phyloP scores from a whole-genome alignment of 2,113 vertebrate genomes.

The Psophia crepitans region DNA sequence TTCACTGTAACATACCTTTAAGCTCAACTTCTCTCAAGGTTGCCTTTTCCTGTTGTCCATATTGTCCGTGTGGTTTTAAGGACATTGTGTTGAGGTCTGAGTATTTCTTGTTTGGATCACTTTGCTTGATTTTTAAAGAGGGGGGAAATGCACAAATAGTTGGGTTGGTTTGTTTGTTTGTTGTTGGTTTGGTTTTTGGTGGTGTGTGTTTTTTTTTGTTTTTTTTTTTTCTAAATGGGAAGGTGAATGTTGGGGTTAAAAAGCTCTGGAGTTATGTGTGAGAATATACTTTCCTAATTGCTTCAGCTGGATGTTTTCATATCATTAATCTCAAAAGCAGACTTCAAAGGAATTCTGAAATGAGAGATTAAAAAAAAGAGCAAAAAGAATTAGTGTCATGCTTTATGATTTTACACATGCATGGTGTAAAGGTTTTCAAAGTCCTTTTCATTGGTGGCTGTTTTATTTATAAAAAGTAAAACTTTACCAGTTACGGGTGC shows the following conservation, averaged over 20 bases:
- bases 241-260: not conserved
- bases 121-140: not conserved
- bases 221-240: not conserved
- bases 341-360: constrained; percentile 44
- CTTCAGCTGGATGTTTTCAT: constrained; percentile 6
- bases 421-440: not conserved
- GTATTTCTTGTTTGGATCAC: not conserved
- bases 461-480: not conserved
- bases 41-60: not conserved
- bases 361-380: constrained; percentile 19
- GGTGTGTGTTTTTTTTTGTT: too few species aligned
- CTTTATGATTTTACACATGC: constrained; percentile 1
- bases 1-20: not conserved
- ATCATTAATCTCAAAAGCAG: constrained; percentile 13
- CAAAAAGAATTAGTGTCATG: constrained; percentile 33
- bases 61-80: not conserved
- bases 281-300: constrained; percentile 23
- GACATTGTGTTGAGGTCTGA: not conserved
- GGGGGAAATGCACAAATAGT: not conserved
- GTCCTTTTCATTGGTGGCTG: not conserved
- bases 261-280: not conserved
- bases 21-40: not conserved
- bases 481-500: not conserved
- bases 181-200: too few species aligned
- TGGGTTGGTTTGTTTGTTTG: not conserved